Percentiles rank a stretch among this genome's conserved stretches.
These are phyloP conservation scores for Tenthredo mesomela DNA, from an alignment of 2,888 invertebrate genomes.

Conservation along the genomic window DNA sequence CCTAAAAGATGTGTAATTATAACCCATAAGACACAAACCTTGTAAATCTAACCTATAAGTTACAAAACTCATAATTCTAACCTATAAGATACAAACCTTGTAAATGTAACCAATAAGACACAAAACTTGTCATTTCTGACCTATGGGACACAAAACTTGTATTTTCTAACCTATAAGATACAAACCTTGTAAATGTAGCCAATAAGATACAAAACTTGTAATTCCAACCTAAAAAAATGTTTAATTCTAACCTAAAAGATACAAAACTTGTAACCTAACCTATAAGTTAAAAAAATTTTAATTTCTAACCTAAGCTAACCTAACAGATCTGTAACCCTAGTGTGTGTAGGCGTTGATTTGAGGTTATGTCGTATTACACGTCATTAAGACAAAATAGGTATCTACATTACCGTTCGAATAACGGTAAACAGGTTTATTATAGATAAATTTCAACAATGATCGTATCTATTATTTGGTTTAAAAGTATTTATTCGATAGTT, in stretches of 20 bases:
- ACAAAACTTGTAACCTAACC: neutral
- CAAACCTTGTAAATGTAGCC: neutral
- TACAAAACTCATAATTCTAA: neutral
- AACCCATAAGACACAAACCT: neutral
- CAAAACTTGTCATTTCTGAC: neutral
- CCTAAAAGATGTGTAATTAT: too few species aligned
- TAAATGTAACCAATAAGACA: neutral
- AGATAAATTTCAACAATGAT: neutral
- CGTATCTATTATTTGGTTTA: neutral
- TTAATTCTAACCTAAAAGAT: neutral
- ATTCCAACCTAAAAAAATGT: neutral
- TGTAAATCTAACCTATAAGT: neutral
- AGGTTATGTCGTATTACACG: neutral
- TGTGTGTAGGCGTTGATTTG: neutral
- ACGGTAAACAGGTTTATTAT: neutral
- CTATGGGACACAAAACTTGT: neutral
- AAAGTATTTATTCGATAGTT: neutral
- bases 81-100: neutral
- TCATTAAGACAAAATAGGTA: neutral
- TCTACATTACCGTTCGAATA: neutral
- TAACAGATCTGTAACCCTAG: neutral
- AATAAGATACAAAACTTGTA: neutral
- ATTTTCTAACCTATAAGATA: neutral
- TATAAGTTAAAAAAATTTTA: neutral
- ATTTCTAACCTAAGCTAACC: conserved; percentile 3